phyloP scores from a whole-genome alignment of 2,113 vertebrate genomes.

The Alethe diademata region DNA sequence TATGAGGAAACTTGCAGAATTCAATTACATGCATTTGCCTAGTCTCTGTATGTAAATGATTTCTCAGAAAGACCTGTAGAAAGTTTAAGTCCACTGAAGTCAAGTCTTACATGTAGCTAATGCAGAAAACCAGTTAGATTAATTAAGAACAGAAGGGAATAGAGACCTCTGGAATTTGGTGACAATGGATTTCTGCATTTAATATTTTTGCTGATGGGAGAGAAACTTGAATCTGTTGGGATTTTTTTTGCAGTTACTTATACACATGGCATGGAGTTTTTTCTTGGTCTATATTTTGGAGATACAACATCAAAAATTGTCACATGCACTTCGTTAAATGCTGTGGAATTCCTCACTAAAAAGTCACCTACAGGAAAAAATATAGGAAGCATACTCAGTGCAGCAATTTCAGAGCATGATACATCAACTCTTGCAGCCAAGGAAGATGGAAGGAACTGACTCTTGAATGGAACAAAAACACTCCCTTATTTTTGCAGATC shows the following conservation, averaged over 20 bases:
- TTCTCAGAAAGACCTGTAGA: background rate
- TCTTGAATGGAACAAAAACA: background rate
- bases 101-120: background rate
- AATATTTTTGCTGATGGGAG: background rate
- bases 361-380: conserved; percentile 39
- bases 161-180: background rate
- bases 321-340: background rate
- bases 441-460: background rate
- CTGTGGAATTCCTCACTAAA: background rate
- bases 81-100: background rate
- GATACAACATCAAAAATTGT: background rate
- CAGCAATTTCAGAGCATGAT: background rate
- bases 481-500: background rate
- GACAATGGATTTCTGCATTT: background rate
- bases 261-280: background rate
- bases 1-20: background rate
- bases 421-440: background rate
- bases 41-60: background rate
- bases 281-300: background rate
- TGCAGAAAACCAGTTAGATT: background rate
- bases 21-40: accelerated
- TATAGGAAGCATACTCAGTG: background rate
- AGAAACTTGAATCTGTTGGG: background rate
- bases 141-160: background rate
- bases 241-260: background rate